These are phyloP conservation scores for Halcyon senegalensis DNA, from an alignment of 2,113 vertebrate genomes.

Conservation along the genomic window DNA sequence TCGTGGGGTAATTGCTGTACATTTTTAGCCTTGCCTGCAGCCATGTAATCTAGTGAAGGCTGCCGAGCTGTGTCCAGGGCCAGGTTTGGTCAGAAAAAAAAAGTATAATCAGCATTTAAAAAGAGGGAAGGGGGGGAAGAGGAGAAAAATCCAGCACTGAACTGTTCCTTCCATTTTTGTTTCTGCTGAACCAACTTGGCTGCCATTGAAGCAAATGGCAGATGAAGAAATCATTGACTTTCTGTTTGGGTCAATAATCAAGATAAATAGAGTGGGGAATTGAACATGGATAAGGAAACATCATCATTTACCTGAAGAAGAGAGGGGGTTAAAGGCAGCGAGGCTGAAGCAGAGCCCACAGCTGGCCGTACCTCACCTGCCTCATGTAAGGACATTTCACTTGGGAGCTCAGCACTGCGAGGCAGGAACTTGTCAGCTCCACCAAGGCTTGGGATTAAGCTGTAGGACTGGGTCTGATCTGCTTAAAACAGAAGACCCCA, in stretches of 20 bases:
- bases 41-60: neutral
- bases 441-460: neutral
- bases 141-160: neutral
- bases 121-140: accelerated
- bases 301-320: constrained; percentile 57
- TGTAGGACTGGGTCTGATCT: neutral
- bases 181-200: constrained; percentile 22
- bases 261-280: constrained; percentile 69
- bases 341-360: neutral
- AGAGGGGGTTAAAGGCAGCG: constrained; percentile 45
- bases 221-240: constrained; percentile 77
- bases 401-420: neutral
- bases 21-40: constrained; percentile 58
- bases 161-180: neutral
- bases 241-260: constrained; percentile 74
- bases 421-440: neutral
- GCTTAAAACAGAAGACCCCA: neutral
- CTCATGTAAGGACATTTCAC: neutral
- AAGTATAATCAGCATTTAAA: neutral
- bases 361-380: accelerated
- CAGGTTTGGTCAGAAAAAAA: neutral
- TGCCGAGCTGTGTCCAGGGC: neutral
- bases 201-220: constrained; percentile 62
- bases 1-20: neutral
- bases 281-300: constrained; percentile 37